Base-by-base conservation (phyloP, 2,113 vertebrate genomes). In the Ahaetulla prasina region DNA sequence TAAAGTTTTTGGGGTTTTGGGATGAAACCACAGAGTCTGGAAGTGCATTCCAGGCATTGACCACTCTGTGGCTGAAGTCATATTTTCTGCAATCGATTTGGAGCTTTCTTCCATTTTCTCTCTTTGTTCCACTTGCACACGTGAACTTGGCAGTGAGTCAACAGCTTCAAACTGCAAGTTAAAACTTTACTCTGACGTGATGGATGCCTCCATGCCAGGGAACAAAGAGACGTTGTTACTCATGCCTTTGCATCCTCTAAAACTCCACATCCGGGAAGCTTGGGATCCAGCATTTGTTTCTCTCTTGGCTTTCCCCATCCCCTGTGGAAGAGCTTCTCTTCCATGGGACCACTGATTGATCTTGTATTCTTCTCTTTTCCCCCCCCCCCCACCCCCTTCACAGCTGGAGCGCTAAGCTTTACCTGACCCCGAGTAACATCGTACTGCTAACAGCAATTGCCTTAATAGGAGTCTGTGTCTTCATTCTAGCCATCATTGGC, bases 361-460 rank as follows among this genome's bases (percentile, higher is more conserved):
- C 85, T 90, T 92, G 93, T 89, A n/a, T 93, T 95, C 50, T 93
- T 23, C 93, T 93, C 87, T 96, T 93, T 22, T 94, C 30, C 94
- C 1, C 55, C 23, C 8, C 23, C 2, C 55, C 6, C 45, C 45
- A 0, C 45, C 45, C 53, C 49, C 49, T 2, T n/a, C 14, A 12
- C 89, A 99, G 99, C 88, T 99, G 99, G 99, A 99, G 98, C 94
- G 99, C 99, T 94, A 99, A 99, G 95, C 95, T 99, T 89, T 99
- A 99, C 96, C 98, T 99, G 94, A 99, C 99, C 93, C 99, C 99
- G 4, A 99, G 99, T 97, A 99, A 99, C 96, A 99, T 99, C 12
- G 99, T 99, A 49, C 94, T 99, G 57, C 98, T 99, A 94, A 99
- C 99, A 3, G 99, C 99, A 87, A 98, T 99, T 53, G 99, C 99